Base-by-base conservation (phyloP, 2,797 vertebrate genomes). In the Champsocephalus gunnari region DNA sequence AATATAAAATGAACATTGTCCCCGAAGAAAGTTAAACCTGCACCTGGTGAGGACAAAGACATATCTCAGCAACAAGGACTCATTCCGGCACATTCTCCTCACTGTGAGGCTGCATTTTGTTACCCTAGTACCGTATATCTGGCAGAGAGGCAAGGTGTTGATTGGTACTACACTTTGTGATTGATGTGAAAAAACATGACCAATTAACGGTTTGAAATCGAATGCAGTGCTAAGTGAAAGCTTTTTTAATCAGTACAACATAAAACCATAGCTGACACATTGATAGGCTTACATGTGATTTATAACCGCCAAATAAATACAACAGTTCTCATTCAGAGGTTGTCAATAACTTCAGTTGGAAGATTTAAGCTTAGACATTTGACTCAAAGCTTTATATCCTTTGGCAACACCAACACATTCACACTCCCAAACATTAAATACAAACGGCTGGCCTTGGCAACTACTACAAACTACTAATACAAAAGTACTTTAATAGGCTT, bases 151-250 rank as follows among this genome's bases (percentile, higher is more conserved):
- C 19, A 58, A 16, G 44, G 85, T 86, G 88, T 86, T 86, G 73
- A 89, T 90, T 87, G 77, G 64, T 68, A 61, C 51, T 1, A 24
- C 60, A 67, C 68, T 54, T 78, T 6, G 78, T 75, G 81, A 88
- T 28, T 28, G 28, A 28, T 28, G 28, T 1, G 8, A 9, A 9
- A 9, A 38, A 38, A 80, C 73, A 75, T 57, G 38, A 48, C 66
- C 54, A 74, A 83, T 81, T 79, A 81, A 54, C 74, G 63, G 45
- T 57, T 66, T 43, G 17, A 79, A 75, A 77, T 57, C 60, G 13
- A 28, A 57, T 53, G 62, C 10, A 28, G 53, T 58, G 69, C 16
- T 9, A 54, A 13, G 47, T 73, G 24, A 28, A 3, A 57, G 14
- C 19, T 9, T 66, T 75, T 47, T 48, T 10, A 24, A 16, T 38